Evolutionary conservation across 2,113 vertebrate species (phyloP).

Genomic region (Bubo bubo): DNA sequence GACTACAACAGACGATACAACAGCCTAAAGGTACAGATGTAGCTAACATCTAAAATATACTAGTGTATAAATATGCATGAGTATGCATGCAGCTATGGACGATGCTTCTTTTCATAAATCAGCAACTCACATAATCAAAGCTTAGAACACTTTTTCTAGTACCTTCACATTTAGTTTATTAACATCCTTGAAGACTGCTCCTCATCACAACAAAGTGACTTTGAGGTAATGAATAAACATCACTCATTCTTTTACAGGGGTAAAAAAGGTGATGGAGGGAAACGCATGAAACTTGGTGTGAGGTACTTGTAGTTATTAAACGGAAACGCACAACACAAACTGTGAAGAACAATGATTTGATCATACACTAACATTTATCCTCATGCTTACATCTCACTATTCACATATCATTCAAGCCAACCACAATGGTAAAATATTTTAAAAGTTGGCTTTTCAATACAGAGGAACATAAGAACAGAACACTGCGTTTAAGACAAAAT

Average conservation of each 20-base stretch:
- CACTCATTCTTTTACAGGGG: not conserved
- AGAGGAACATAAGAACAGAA: not conserved
- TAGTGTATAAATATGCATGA: slow-evolving; percentile 36
- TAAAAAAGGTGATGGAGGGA: not conserved
- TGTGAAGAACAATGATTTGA: not conserved
- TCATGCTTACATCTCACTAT: not conserved
- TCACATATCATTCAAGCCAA: not conserved
- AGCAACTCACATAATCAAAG: not conserved
- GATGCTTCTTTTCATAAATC: not conserved
- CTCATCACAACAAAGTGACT: not conserved
- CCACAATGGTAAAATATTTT: not conserved
- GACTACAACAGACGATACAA: slow-evolving; percentile 45
- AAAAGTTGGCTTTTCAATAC: not conserved
- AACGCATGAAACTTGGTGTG: not conserved
- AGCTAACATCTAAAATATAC: not conserved
- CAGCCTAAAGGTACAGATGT: slow-evolving; percentile 48
- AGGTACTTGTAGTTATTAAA: not conserved
- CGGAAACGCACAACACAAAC: not conserved
- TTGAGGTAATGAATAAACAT: not conserved
- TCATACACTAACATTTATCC: not conserved
- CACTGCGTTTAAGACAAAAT: not conserved
- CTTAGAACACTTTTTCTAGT: not conserved
- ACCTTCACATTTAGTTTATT: not conserved
- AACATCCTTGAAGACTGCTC: not conserved
- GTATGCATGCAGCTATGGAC: not conserved